Base-by-base conservation (phyloP, 2,888 invertebrate species). In the Hofmannophila pseudospretella region DNA sequence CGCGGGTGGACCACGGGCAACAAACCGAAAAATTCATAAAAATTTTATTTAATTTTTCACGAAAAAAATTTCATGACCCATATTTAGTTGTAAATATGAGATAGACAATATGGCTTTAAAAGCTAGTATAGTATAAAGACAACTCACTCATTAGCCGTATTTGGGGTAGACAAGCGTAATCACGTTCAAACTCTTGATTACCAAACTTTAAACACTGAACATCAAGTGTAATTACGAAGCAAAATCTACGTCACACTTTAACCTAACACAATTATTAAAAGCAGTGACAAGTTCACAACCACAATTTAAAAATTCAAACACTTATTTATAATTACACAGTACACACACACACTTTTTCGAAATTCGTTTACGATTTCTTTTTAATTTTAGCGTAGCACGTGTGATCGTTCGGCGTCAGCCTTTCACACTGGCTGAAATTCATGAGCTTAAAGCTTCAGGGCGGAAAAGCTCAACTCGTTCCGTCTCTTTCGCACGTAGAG, bases 401-500 rank as follows among this genome's bases (percentile, higher is more conserved):
- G 28, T 13, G 16, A 7, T 13, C 32, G 16, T 31, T 16, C 20
- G 36, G 41, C 38, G 28, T 23, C 38, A 31, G 41, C 33, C 32
- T 45, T 45, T 41, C 36, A 39, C 38, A 55, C 54, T 50, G 49
- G 29, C 42, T 42, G 46, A 44, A 47, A 42, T 33, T 37, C 38
- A 29, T 28, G 46, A 30, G n/a, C 23, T n/a, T 42, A 44, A 43
- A 38, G 23, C 36, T 35, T 33, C 36, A 41, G 44, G 45, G 45
- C 36, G 16, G 33, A 37, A 30, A 4, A 33, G 34, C 7, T 19
- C n/a, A 20, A 13, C 5, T 9, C 27, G 23, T 10, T 20, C 49
- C 34, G 12, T 58, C 58, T 45, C 51, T 46, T 38, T 58, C 57
- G 20, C 38, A 41, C 49, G 36, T 41, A 34, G 40, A 33, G 35